Base-by-base conservation (phyloP, 1,140 invertebrate genomes). In the Thereuonema tuberculata region DNA sequence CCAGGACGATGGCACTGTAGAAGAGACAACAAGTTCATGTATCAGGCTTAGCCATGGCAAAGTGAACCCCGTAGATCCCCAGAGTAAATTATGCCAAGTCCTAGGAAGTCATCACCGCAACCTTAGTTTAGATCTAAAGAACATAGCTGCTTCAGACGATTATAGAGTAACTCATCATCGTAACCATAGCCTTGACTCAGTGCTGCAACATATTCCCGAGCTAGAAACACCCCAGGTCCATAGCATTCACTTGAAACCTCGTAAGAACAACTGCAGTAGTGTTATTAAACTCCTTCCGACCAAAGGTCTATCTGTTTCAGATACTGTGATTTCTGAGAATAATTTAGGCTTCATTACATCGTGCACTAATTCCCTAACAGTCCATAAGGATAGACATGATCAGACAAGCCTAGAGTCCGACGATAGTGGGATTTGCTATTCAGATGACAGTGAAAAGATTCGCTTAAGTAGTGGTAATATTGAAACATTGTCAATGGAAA, bases 181-280 rank as follows among this genome's bases (percentile, higher is more conserved):
- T 63, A 92, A 93, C 75, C 81, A 88, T 56, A 90, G 87, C 68
- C 73, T 92, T 67, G 89, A 93, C 71, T 91, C 87, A 54, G 88
- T 87, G 23, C 75, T 67, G 15, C 64, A 66, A 56, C 61, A 59
- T 27, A 66, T 66, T 46, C 66, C 66, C 0, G 66, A 67, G 43
- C 21, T 48, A 15, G 57, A 65, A 17, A 26, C 20, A 12, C 24
- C 31, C 29, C 28, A n/a, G 21, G 12, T 37, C 20, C 5, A 9
- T 14, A 12, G n/a, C 5, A 20, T 21, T 25, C 21, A 46, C n/a
- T 24, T 29, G 12, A n/a, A n/a, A n/a, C 12, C n/a, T 9, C 3
- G 14, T 9, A 14, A 24, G 26, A 5, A 24, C 9, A 24, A 2
- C 26, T 54, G 25, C 25, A 15, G 20, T 24, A n/a, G n/a, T n/a